A percentile compares a stretch with the other conserved stretches of the same genome.
Conservation (phyloP, 2,888 invertebrate species). For the Amaurobius ferox region DNA sequence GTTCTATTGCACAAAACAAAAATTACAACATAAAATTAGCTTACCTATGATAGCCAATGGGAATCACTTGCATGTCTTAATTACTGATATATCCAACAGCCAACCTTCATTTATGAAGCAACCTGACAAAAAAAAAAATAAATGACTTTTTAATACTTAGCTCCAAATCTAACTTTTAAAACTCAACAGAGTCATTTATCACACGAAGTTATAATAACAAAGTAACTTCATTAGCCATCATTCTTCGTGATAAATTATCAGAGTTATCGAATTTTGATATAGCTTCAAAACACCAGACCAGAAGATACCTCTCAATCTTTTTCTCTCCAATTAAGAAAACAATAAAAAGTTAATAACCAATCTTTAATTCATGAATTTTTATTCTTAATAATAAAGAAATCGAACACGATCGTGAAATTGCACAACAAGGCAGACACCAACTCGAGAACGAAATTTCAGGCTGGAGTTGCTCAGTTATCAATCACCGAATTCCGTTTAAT, state of each 20-base stretch:
- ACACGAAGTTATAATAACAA: not conserved
- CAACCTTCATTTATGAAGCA: not conserved
- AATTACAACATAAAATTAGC: too few relatives aligned
- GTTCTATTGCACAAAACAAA: too few relatives aligned
- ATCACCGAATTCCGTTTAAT: conserved; percentile 49
- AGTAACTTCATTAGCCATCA: conserved; percentile 13
- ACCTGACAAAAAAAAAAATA: not conserved
- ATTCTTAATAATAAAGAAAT: not conserved
- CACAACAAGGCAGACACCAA: not conserved
- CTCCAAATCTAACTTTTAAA: conserved; percentile 6
- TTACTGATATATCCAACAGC: not conserved
- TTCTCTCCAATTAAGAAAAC: not conserved
- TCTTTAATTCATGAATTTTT: not conserved
- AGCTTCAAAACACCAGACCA: not conserved
- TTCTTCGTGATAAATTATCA: conserved; percentile 3
- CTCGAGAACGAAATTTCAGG: not conserved
- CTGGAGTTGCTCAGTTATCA: not conserved
- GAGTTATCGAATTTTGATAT: conserved; percentile 8
- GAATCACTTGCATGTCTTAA: not conserved
- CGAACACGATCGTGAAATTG: not conserved
- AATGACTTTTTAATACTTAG: conserved; percentile 6
- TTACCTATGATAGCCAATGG: too few relatives aligned
- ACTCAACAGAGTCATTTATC: not conserved
- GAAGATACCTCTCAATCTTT: not conserved
- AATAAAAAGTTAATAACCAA: not conserved